phyloP scores from a whole-genome alignment of 2,113 vertebrate species.

The Elephas maximus region DNA sequence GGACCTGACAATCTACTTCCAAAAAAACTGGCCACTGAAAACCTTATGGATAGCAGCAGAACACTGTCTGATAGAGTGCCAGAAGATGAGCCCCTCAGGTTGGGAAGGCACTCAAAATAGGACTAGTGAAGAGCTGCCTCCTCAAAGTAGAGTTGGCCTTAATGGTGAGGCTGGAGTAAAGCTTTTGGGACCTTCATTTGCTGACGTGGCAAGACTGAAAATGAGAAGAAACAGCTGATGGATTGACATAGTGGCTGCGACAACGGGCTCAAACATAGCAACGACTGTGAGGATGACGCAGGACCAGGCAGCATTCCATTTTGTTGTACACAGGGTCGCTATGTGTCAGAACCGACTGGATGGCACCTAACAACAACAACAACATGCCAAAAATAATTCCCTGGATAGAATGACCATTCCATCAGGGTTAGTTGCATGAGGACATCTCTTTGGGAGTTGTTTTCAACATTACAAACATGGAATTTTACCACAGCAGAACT shows the following conservation, averaged over 20 bases:
- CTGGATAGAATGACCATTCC: neutral
- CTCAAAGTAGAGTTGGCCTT: neutral
- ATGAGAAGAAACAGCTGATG: neutral
- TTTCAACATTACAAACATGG: slow-evolving; percentile 33
- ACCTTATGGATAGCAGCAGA: neutral
- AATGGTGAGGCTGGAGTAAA: neutral
- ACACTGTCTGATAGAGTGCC: neutral
- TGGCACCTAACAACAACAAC: neutral
- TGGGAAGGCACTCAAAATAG: neutral
- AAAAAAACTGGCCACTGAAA: neutral
- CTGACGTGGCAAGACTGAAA: neutral
- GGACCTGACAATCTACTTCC: neutral
- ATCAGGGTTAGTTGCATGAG: neutral
- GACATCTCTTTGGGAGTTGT: neutral
- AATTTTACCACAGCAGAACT: slow-evolving; percentile 63
- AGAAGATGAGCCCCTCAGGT: neutral
- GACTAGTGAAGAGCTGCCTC: neutral
- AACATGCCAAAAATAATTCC: neutral
- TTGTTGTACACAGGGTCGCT: neutral
- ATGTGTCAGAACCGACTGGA: neutral
- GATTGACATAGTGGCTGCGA: neutral
- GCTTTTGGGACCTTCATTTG: neutral
- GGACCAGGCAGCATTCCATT: neutral
- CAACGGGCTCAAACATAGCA: neutral
- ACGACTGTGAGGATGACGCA: neutral